These are phyloP conservation scores for Nezara viridula DNA, from an alignment of 2,888 invertebrate species.

Conservation along the genomic window DNA sequence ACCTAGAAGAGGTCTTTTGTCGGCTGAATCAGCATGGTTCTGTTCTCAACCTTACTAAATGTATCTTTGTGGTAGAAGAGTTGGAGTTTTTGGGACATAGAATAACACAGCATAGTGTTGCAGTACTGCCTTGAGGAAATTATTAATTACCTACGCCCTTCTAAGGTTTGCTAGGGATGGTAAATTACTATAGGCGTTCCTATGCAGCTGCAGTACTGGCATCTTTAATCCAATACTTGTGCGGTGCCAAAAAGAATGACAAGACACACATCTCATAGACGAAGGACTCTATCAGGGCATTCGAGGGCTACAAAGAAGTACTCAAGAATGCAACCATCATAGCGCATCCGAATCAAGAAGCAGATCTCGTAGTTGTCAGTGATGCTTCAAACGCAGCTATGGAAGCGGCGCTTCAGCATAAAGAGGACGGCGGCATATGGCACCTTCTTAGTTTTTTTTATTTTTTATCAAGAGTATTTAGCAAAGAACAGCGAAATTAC, in stretches of 20 bases:
- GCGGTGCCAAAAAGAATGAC: background rate
- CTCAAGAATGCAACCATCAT: background rate
- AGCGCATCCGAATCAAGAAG: background rate
- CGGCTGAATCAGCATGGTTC: conserved; percentile 51
- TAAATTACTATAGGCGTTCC: background rate
- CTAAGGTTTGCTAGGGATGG: background rate
- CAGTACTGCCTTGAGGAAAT: conserved; percentile 59
- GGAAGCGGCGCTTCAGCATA: too few relatives aligned
- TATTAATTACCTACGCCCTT: background rate
- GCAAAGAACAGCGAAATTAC: background rate
- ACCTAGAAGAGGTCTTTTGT: conserved; percentile 51
- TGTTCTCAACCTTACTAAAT: conserved; percentile 59
- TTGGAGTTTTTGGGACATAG: conserved; percentile 54
- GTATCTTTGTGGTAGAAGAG: conserved; percentile 38
- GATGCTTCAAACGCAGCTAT: too few relatives aligned
- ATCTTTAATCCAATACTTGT: background rate
- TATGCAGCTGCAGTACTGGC: background rate
- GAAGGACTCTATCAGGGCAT: background rate
- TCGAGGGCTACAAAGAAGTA: background rate
- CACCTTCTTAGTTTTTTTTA: too few relatives aligned
- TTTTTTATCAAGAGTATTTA: too few relatives aligned
- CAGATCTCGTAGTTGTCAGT: background rate
- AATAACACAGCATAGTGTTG: conserved; percentile 44
- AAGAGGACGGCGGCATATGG: too few relatives aligned
- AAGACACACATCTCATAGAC: background rate